These are phyloP conservation scores for Sarcophaga caerulescens DNA, from an alignment of 2,888 invertebrate genomes.

Conservation along the genomic window DNA sequence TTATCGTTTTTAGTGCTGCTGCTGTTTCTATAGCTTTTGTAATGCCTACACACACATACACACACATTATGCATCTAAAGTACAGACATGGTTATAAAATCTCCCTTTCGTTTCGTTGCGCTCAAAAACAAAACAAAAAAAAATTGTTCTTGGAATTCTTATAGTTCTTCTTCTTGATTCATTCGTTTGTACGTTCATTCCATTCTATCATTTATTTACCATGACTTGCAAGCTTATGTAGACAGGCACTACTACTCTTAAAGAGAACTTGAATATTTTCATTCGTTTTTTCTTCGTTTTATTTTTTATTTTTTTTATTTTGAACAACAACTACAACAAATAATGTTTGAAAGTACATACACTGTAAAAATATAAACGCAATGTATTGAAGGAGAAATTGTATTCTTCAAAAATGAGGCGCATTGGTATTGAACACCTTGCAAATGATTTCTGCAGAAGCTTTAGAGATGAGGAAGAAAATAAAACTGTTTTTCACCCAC, in stretches of 20 bases:
- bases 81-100: constrained; percentile 44
- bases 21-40: not conserved
- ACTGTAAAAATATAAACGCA: not conserved
- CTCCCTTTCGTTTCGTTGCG: constrained; percentile 64
- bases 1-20: not conserved
- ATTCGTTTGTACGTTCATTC: constrained; percentile 35
- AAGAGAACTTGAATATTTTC: constrained; percentile 61
- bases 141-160: constrained; percentile 2
- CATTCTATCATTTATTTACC: constrained; percentile 50
- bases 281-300: constrained; percentile 14
- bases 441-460: too few species aligned
- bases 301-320: constrained; percentile 41
- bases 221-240: constrained; percentile 64
- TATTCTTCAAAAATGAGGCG: too few species aligned
- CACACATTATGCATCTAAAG: not conserved
- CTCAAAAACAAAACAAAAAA: constrained; percentile 33
- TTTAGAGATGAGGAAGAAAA: too few species aligned
- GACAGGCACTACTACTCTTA: constrained; percentile 49
- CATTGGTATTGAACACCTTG: too few species aligned
- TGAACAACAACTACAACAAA: constrained; percentile 34
- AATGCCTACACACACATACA: constrained; percentile 1
- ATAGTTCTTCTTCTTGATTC: not conserved
- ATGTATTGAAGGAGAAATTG: too few species aligned
- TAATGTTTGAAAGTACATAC: constrained; percentile 26
- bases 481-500: too few species aligned